Conservation (phyloP, 30 jellyfish, hydroid and myxozoan species). For the Haliclystus octoradiatus region DNA sequence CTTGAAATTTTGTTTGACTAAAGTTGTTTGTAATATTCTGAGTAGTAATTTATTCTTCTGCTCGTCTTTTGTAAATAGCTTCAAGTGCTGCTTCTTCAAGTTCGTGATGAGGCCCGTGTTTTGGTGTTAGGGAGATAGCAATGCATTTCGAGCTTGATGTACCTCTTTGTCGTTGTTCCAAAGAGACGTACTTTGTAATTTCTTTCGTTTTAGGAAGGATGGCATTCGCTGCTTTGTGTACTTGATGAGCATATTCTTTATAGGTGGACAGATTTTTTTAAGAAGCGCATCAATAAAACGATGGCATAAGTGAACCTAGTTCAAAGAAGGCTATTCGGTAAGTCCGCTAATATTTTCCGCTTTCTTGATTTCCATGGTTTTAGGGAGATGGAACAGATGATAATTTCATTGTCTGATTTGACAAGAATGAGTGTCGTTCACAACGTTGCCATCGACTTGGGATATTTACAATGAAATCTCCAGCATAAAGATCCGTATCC, state of each 20-base stretch:
- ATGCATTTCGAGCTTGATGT: not conserved
- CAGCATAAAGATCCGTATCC: not conserved
- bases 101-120: not conserved
- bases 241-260: not conserved
- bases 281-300: not conserved
- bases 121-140: not conserved
- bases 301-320: not conserved
- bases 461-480: not conserved
- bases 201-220: not conserved
- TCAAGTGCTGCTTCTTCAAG: not conserved
- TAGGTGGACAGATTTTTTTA: not conserved
- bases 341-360: not conserved
- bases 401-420: too few species aligned
- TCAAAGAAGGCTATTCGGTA: not conserved
- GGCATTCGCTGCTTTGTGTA: not conserved
- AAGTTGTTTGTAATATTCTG: not conserved
- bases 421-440: too few species aligned
- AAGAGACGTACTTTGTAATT: not conserved
- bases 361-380: not conserved
- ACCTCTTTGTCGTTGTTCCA: not conserved
- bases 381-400: not conserved
- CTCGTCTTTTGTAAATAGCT: not conserved
- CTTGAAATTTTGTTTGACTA: not conserved
- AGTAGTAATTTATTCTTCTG: not conserved
- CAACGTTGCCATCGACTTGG: too few species aligned